phyloP scores from a whole-genome alignment of 2,113 vertebrate species.

The Alectura lathami region DNA sequence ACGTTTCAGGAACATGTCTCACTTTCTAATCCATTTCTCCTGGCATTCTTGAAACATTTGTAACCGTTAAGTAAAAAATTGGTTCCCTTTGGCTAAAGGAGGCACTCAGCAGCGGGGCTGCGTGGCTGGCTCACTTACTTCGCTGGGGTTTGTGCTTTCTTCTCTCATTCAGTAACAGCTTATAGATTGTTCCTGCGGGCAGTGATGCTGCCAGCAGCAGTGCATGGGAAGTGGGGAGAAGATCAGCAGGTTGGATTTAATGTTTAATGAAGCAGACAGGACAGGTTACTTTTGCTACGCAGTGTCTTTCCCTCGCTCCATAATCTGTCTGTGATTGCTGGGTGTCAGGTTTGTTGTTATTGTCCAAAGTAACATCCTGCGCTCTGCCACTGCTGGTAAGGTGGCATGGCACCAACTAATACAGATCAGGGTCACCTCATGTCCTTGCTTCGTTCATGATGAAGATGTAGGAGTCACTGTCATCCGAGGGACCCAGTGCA shows the following conservation, averaged over 20 bases:
- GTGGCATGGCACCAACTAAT: accelerated
- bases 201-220: background rate
- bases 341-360: background rate
- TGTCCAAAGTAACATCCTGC: no score
- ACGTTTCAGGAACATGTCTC: background rate
- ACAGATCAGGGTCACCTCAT: background rate
- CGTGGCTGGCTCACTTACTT: background rate
- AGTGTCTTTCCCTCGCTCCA: background rate
- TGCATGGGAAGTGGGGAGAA: background rate
- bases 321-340: background rate
- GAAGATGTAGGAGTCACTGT: accelerated
- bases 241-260: accelerated
- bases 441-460: accelerated
- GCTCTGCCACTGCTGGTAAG: background rate
- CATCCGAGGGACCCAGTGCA: accelerated
- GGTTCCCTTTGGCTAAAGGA: background rate
- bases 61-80: background rate
- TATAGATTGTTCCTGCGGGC: accelerated
- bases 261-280: background rate
- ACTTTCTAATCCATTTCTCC: background rate
- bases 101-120: background rate
- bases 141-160: background rate
- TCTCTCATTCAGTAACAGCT: background rate
- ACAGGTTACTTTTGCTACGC: background rate
- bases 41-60: accelerated